These are phyloP conservation scores for Pantherophis alleghaniensis DNA, from an alignment of 2,797 vertebrate species.

Conservation along the genomic window DNA sequence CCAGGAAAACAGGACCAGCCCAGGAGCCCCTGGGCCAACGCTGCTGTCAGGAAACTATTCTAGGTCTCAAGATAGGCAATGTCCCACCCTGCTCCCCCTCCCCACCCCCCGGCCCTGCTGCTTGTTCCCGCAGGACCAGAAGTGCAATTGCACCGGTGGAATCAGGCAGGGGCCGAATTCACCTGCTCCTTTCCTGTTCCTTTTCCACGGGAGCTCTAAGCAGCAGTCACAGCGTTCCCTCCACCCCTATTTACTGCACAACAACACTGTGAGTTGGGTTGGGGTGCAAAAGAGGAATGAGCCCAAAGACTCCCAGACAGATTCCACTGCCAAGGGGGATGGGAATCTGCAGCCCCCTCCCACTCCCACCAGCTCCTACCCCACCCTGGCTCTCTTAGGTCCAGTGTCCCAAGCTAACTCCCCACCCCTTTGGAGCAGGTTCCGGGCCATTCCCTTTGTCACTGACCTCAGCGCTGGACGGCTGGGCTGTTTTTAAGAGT, in stretches of 20 bases:
- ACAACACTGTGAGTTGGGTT: neutral
- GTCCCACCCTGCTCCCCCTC: neutral
- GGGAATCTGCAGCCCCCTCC: neutral
- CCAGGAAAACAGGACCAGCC: neutral
- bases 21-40: neutral
- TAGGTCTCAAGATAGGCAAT: neutral
- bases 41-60: neutral
- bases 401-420: neutral
- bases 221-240: neutral
- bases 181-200: neutral
- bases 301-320: neutral
- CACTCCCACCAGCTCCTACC: neutral
- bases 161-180: rapidly evolving
- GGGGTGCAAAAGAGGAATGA: neutral
- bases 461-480: constrained; percentile 88
- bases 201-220: neutral
- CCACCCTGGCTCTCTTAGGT: neutral
- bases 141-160: neutral
- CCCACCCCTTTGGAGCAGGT: neutral
- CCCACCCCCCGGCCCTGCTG: no score
- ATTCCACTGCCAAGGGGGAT: neutral
- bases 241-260: neutral
- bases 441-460: rapidly evolving
- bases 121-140: neutral
- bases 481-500: constrained; percentile 92